Conservation (phyloP, 1,140 invertebrate species). For the Protaetia brevitarsis region DNA sequence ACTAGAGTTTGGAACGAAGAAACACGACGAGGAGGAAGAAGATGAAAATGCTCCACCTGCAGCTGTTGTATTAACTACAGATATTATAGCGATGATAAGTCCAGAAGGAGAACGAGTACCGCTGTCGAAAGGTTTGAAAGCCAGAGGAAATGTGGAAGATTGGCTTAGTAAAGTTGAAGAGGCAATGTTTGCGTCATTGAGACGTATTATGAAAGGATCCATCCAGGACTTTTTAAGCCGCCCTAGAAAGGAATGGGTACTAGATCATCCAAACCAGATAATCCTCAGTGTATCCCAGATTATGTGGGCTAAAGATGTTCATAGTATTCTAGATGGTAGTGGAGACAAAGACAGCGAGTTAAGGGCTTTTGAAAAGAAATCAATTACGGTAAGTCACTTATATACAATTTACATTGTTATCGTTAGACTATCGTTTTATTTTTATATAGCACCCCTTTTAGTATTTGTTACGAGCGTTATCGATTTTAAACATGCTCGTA, state of each 20-base stretch:
- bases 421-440: no score
- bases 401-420: no score
- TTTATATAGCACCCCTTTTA: no score
- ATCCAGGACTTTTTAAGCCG: conserved; percentile 60
- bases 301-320: conserved; percentile 78
- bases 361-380: conserved; percentile 66
- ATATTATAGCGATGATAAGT: conserved; percentile 83
- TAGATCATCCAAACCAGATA: conserved; percentile 56
- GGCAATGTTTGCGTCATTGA: conserved; percentile 76
- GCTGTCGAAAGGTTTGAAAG: conserved; percentile 78
- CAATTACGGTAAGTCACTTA: conserved; percentile 43
- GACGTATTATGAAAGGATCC: conserved; percentile 68
- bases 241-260: conserved; percentile 61
- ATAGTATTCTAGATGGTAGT: conserved; percentile 63
- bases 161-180: conserved; percentile 85
- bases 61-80: conserved; percentile 59
- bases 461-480: no score
- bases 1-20: conserved; percentile 69
- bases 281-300: conserved; percentile 81
- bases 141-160: conserved; percentile 82
- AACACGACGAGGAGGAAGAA: conserved; percentile 52
- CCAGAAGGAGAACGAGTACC: conserved; percentile 78
- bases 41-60: conserved; percentile 48
- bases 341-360: conserved; percentile 54
- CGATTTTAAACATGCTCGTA: no score